Evolutionary conservation across 2,113 vertebrate species (phyloP).

Genomic region (Neomonachus schauinslandi): DNA sequence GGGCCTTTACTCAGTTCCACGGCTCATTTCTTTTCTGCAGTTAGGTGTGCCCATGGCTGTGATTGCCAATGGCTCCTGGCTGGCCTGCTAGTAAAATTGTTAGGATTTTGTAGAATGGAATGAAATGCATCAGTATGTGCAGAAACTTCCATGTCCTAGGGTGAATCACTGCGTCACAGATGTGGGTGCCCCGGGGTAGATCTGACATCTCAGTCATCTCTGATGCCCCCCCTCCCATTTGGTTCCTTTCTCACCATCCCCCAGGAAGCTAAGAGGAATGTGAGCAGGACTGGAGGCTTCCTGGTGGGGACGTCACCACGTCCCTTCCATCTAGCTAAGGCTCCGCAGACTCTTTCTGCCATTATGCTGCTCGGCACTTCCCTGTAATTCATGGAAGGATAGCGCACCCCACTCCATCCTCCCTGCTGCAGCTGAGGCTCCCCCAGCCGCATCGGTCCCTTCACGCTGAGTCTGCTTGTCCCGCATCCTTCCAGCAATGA

Average conservation of each 20-base stretch:
- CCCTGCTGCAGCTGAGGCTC: fast-evolving
- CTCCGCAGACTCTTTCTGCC: neutral
- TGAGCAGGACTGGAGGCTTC: neutral
- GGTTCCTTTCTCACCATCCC: neutral
- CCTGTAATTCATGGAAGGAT: neutral
- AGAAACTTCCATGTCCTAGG: neutral
- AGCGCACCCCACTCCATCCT: fast-evolving
- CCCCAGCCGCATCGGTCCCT: too few species aligned
- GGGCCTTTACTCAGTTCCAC: fast-evolving
- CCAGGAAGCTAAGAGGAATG: too few species aligned
- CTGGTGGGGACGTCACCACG: too few species aligned
- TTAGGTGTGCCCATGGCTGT: neutral
- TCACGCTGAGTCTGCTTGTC: fast-evolving
- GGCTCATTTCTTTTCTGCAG: neutral
- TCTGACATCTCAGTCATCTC: neutral
- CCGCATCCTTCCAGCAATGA: neutral
- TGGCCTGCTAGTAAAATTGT: neutral
- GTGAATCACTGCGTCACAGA: fast-evolving
- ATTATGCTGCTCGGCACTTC: fast-evolving
- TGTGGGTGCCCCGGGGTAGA: neutral
- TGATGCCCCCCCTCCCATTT: neutral
- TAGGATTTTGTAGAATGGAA: neutral
- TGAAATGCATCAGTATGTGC: neutral
- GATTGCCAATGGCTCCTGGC: neutral
- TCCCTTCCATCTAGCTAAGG: neutral